Base-by-base conservation (phyloP, 2,797 vertebrate genomes). In the Catamblyrhynchus diadema region DNA sequence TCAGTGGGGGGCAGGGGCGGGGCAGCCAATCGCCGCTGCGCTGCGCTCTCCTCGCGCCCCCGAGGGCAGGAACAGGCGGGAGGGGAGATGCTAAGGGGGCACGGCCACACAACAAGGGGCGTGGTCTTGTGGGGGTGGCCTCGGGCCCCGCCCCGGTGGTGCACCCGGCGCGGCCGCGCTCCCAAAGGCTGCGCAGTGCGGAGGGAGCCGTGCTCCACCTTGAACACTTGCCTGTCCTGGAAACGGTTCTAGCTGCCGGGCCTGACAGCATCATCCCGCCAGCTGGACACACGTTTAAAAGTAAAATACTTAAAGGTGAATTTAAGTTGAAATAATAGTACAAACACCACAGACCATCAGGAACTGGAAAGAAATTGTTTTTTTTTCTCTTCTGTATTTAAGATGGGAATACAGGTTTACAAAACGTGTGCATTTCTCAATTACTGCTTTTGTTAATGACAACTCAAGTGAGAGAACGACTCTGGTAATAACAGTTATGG, bases 201-300 rank as follows among this genome's bases (percentile, higher is more conserved):
- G 25, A 2, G 6, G 15, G 33, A 27, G 18, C n/a, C 1, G n/a
- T 0, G 15, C 3, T 12, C 22, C 14, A 2, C 0, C 27, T 14
- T 1, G 24, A 54, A 17, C 12, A 14, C 8, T 1, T 3, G 14
- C 25, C 25, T 2, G 16, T 1, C 2, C 16, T 6, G 24, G 32
- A 7, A 25, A 39, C 7, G 1, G 7, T 6, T 32, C 32, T n/a
- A 13, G 6, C 8, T 8, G 11, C 42, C 19, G 2, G 32, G 3
- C 25, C n/a, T 13, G 25, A 20, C 28, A 6, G 11, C 12, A 8
- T 11, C 32, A 2, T 5, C 33, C 51, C 1, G 8, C 2, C 9
- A 2, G 14, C 9, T 12, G 10, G 10, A 9, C 5, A 2, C 3
- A 9, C 21, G 16, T 4, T 8, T 8, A 2, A 23, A 53, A 37